These are phyloP conservation scores for Phalera bucephala DNA, from an alignment of 2,888 invertebrate genomes.

Conservation along the genomic window DNA sequence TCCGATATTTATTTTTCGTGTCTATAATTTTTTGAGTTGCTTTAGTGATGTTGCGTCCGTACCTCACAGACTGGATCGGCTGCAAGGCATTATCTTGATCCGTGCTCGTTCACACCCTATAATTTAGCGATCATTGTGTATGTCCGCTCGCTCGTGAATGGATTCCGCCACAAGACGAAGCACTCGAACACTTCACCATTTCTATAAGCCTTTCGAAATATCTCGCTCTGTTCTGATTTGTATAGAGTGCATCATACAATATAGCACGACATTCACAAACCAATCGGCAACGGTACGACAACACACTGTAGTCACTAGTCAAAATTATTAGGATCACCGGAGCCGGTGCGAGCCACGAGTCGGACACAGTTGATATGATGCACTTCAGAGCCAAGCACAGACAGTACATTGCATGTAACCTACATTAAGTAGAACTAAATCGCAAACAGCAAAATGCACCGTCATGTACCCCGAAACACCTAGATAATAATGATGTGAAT, in stretches of 20 bases:
- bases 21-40: conserved; percentile 82
- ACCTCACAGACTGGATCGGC: conserved; percentile 81
- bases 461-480: conserved; percentile 67
- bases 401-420: conserved; percentile 74
- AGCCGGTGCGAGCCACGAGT: conserved; percentile 42
- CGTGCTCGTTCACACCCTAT: conserved; percentile 79
- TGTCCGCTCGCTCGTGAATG: conserved; percentile 80
- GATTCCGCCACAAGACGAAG: conserved; percentile 69
- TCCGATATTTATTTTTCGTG: conserved; percentile 79
- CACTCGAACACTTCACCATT: conserved; percentile 75
- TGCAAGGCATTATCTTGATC: conserved; percentile 78
- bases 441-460: conserved; percentile 75
- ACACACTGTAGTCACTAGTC: conserved; percentile 28
- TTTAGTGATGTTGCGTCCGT: conserved; percentile 83
- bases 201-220: conserved; percentile 71
- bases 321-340: conserved; percentile 30
- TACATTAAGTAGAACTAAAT: conserved; percentile 68
- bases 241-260: conserved; percentile 80
- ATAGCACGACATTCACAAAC: conserved; percentile 36
- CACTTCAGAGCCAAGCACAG: conserved; percentile 75
- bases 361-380: conserved; percentile 72
- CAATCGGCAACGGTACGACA: conserved; percentile 32
- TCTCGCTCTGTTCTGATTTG: conserved; percentile 71
- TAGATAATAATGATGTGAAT: conserved; percentile 61
- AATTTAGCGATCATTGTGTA: conserved; percentile 79